These are phyloP conservation scores for Atta colombica DNA, from an alignment of 1,140 invertebrate genomes.

Conservation along the genomic window DNA sequence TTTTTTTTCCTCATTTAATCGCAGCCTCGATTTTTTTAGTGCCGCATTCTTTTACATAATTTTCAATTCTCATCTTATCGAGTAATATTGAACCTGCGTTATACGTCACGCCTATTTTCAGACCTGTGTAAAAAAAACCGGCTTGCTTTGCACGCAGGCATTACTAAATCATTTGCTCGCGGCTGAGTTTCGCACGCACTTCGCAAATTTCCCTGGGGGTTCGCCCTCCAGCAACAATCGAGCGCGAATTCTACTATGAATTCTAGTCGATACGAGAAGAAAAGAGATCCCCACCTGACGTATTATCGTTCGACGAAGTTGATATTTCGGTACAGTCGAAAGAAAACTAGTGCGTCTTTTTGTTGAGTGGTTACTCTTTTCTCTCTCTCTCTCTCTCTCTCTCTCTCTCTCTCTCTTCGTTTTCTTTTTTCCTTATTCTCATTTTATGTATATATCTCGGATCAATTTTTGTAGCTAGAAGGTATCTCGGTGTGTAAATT, in stretches of 20 bases:
- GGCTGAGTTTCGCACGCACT: constrained; percentile 76
- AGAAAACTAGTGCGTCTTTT: constrained; percentile 10
- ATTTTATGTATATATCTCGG: not conserved
- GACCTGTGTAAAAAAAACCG: constrained; percentile 14
- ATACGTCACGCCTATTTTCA: not conserved
- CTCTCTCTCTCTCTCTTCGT: too few species aligned
- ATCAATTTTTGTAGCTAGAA: not conserved
- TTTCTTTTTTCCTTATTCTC: constrained; percentile 6
- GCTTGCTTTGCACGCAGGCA: constrained; percentile 62
- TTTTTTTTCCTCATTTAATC: not conserved
- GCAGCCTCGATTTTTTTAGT: not conserved
- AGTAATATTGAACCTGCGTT: not conserved
- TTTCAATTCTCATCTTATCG: constrained; percentile 7
- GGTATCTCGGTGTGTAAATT: constrained; percentile 34
- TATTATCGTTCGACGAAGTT: constrained; percentile 10
- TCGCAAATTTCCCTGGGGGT: constrained; percentile 74
- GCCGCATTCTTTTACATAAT: not conserved
- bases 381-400: too few species aligned
- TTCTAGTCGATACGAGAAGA: constrained; percentile 58
- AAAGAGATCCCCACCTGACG: not conserved
- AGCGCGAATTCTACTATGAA: constrained; percentile 69
- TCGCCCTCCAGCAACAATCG: constrained; percentile 69
- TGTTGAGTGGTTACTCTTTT: not conserved
- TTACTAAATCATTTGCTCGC: constrained; percentile 70
- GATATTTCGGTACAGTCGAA: constrained; percentile 1